phyloP scores from a whole-genome alignment of 2,113 vertebrate species.

The Hystrix cristata region DNA sequence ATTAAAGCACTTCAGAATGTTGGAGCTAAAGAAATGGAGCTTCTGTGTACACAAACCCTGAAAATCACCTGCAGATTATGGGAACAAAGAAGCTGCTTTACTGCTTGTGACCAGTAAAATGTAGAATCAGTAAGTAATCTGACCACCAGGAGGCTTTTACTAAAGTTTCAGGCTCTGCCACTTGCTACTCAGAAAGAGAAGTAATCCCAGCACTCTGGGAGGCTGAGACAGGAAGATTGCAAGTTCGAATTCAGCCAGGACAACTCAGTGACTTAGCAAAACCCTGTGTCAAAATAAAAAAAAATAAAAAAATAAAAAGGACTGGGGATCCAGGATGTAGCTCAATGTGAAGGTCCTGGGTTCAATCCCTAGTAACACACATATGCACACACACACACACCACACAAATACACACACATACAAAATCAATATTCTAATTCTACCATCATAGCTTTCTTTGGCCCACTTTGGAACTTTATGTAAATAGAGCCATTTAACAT shows the following conservation, averaged over 20 bases:
- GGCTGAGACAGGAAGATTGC: not conserved
- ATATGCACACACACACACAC: not conserved
- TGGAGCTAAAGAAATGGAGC: not conserved
- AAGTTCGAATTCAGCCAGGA: not conserved
- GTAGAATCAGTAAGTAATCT: not conserved
- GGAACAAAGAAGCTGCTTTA: not conserved
- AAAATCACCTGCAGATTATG: not conserved
- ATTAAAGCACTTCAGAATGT: slow-evolving; percentile 31
- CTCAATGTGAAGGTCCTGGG: not conserved
- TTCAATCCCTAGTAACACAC: not conserved
- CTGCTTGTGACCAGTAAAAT: not conserved
- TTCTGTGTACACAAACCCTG: not conserved
- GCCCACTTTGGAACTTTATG: not conserved
- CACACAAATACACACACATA: not conserved
- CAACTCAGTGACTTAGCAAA: not conserved
- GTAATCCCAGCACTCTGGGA: not conserved
- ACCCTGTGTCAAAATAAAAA: not conserved
- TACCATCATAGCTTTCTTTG: not conserved
- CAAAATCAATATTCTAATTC: not conserved
- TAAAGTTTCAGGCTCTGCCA: not conserved
- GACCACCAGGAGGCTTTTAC: not conserved
- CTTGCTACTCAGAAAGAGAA: not conserved
- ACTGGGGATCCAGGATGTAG: not conserved
- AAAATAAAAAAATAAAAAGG: not conserved
- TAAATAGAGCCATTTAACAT: not conserved